phyloP scores from a whole-genome alignment of 2,888 invertebrate genomes.

The Apamea epomidion region DNA sequence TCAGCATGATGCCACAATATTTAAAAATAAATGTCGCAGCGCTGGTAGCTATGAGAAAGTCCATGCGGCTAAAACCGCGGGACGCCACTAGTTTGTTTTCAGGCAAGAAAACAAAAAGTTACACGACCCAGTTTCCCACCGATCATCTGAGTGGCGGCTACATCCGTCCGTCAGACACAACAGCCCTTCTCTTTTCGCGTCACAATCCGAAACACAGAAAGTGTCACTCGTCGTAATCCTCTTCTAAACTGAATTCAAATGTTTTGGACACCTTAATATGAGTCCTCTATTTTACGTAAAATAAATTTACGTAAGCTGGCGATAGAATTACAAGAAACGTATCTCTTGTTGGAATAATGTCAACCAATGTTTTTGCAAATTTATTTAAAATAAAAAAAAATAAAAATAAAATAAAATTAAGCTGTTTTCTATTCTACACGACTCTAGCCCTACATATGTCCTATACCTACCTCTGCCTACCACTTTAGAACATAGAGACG shows the following conservation, averaged over 20 bases:
- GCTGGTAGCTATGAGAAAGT: neutral
- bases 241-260: conserved; percentile 19
- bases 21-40: neutral
- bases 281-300: conserved; percentile 11
- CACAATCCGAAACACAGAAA: conserved; percentile 36
- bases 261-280: conserved; percentile 39
- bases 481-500: neutral
- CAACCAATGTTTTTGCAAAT: neutral
- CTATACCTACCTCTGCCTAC: neutral
- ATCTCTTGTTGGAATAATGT: neutral
- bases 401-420: too few species aligned
- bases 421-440: neutral
- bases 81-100: neutral
- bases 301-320: neutral
- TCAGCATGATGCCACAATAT: neutral
- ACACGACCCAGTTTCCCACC: neutral
- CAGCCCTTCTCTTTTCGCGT: neutral
- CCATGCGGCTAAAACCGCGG: too few species aligned
- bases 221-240: conserved; percentile 51
- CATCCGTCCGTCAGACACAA: neutral
- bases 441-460: neutral
- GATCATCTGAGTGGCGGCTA: neutral
- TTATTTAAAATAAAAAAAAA: too few species aligned
- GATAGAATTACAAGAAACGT: neutral
- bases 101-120: neutral